A percentile compares a stretch with the other conserved stretches of the same genome.
These are phyloP conservation scores for Ivindomyrus marchei DNA, from an alignment of 2,113 vertebrate genomes.

Conservation along the genomic window DNA sequence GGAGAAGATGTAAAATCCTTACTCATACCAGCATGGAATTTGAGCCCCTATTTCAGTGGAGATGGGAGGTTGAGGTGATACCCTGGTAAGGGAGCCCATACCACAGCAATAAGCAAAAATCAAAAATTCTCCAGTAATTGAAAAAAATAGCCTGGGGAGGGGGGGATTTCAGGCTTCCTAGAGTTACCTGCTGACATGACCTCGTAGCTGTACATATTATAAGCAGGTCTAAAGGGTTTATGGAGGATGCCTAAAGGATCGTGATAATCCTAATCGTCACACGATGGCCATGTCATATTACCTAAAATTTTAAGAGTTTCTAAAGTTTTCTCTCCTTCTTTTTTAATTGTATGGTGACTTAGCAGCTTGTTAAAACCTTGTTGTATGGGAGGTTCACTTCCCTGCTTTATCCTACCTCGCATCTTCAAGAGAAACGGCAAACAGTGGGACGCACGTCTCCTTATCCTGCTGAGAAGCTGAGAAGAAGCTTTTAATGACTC, in stretches of 20 bases:
- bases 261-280: not conserved
- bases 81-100: not conserved
- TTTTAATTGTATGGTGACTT: not conserved
- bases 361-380: not conserved
- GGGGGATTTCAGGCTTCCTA: not conserved
- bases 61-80: not conserved
- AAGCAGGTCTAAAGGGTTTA: not conserved
- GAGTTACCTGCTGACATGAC: not conserved
- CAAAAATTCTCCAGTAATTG: not conserved
- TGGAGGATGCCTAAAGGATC: not conserved
- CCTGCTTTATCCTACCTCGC: not conserved
- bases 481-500: not conserved
- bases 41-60: not conserved
- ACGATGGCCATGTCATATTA: not conserved
- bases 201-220: not conserved
- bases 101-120: not conserved
- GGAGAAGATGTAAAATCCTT: not conserved
- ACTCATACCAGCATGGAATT: not conserved
- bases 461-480: not conserved
- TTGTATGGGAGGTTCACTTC: not conserved
- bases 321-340: not conserved
- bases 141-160: not conserved
- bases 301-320: not conserved
- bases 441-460: not conserved
- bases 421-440: not conserved